A percentile compares a stretch with the other conserved stretches of the same genome.
Evolutionary conservation across 2,797 vertebrate genomes (phyloP).

Genomic region (Gallinago stenura): DNA sequence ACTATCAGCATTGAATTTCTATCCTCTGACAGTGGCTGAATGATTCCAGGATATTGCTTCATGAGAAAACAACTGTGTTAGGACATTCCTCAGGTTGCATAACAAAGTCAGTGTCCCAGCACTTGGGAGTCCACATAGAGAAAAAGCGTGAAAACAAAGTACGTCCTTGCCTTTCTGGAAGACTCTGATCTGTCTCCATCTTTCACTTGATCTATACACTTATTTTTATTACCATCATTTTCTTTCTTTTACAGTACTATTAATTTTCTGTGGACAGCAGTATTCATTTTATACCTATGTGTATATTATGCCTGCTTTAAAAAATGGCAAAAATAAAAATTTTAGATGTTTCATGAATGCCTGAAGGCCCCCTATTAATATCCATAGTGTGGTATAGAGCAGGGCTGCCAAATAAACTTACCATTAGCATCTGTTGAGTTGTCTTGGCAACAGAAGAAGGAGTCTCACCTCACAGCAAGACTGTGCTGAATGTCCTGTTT

Average conservation of each 20-base stretch:
- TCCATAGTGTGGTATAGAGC: not conserved
- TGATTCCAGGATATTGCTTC: not conserved
- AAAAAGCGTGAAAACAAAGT: not conserved
- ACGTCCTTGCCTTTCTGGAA: not conserved
- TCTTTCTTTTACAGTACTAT: not conserved
- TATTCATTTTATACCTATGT: constrained; percentile 20
- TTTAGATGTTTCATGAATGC: constrained; percentile 47
- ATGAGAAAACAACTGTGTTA: not conserved
- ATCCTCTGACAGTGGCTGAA: not conserved
- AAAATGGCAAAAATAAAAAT: constrained; percentile 44
- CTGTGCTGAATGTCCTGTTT: not conserved
- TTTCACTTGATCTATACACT: not conserved
- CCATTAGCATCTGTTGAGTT: constrained; percentile 39
- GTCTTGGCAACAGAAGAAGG: constrained; percentile 57
- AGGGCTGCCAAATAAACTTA: constrained; percentile 22
- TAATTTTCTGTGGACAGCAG: not conserved
- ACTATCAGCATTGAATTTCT: not conserved
- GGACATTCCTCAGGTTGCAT: not conserved
- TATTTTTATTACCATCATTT: constrained; percentile 8
- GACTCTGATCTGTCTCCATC: not conserved
- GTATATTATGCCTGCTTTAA: not conserved
- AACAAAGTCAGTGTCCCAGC: not conserved
- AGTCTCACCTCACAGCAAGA: not conserved
- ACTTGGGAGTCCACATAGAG: not conserved
- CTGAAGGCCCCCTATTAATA: constrained; percentile 28